These are phyloP conservation scores for Gymnocheta viridis DNA, from an alignment of 2,888 invertebrate species.

Conservation along the genomic window DNA sequence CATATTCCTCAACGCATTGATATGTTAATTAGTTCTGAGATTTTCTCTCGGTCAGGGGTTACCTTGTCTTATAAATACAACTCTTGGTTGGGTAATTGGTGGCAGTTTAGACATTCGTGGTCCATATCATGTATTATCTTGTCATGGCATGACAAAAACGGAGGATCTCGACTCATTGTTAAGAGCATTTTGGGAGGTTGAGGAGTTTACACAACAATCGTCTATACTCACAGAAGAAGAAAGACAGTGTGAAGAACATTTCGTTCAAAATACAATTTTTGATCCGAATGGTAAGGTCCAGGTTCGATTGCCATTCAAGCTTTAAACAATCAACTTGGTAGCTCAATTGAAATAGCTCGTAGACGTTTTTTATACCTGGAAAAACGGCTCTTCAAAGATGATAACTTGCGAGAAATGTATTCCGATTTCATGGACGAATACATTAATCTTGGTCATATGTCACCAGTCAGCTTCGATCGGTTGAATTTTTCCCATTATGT, in stretches of 20 bases:
- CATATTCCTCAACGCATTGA: neutral
- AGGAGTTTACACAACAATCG: neutral
- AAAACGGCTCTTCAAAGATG: constrained; percentile 35
- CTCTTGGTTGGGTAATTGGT: neutral
- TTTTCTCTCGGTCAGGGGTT: neutral
- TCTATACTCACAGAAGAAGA: neutral
- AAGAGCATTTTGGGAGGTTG: neutral
- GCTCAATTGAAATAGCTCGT: constrained; percentile 21
- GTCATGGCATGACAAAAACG: neutral
- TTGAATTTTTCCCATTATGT: neutral
- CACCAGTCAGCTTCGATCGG: neutral
- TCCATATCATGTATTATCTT: neutral
- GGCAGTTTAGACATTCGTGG: neutral
- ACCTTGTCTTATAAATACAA: constrained; percentile 4
- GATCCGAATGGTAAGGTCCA: neutral
- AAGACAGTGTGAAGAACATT: neutral
- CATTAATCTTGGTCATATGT: neutral
- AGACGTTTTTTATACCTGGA: constrained; percentile 33
- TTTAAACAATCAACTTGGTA: neutral
- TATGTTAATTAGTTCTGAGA: neutral
- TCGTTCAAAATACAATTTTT: neutral
- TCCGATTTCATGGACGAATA: constrained; percentile 53
- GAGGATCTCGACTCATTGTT: neutral
- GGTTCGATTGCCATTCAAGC: neutral
- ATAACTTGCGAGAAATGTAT: constrained; percentile 29